Evolutionary conservation across 2,113 vertebrate species (phyloP), one percentile per base, ranked within the genome.

Genomic region (Urocolius indicus): DNA sequence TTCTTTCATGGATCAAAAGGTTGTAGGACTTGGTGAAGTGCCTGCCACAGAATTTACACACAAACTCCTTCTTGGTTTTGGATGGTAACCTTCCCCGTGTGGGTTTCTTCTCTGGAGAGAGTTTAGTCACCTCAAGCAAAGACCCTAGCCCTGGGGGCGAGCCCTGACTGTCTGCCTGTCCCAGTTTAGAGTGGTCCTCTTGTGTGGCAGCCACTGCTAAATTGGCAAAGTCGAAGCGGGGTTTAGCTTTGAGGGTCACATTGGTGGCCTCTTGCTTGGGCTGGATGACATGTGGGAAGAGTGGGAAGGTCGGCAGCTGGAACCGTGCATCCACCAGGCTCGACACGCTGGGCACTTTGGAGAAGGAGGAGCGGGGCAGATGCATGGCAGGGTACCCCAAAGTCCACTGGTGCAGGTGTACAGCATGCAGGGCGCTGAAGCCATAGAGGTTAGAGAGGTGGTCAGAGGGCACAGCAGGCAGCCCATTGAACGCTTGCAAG

Each of bases 21-120:
- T 99, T 99, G 97, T 99, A 99, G 62, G 99, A 99, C 97, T 99
- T 99, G 55, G 99, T 99, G 97, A 99, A 99, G 97, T 99, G 99
- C 29, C 99, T 98, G 78, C 99, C 99, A 36, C 99, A 99, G 97
- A 99, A 99, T 97, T 99, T 99, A 98, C 99, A 99, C 83, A 99
- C 99, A 49, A 99, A 99, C 94, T 99, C 99, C 96, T 99, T 99
- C 98, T 99, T 99, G 95, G 99, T 99, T 98, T 99, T 99, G 79
- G 99, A 99, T 0, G 99, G 99, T 93, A 99, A 98, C 32, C 99
- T 98, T 66, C 99, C 99, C 13, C 99, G 97, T 0, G 98, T 99
- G 55, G 99, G 99, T 96, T 99, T 99, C 96, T 99, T 99, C 95
- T 99, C 99, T 0, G 99, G 98, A 12, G 99, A 98, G 34, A 99